These are phyloP conservation scores for Marmota flaviventris DNA, from an alignment of 2,113 vertebrate species.

Conservation along the genomic window DNA sequence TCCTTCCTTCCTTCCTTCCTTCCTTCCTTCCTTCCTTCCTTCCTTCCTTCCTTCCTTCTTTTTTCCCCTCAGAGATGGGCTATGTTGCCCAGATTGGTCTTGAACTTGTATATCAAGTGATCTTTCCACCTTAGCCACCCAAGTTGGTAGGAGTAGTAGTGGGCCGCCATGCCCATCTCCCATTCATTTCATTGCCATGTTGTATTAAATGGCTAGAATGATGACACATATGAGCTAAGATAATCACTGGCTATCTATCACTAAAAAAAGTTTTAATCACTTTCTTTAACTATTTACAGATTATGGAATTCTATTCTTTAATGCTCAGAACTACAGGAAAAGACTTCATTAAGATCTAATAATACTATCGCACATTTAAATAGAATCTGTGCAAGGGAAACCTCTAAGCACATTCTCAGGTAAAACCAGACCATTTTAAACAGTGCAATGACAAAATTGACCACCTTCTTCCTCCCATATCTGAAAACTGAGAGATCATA, in stretches of 20 bases:
- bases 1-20: not conserved
- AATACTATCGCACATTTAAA: not conserved
- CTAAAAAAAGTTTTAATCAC: not conserved
- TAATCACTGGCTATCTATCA: not conserved
- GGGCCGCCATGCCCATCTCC: accelerated
- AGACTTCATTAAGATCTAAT: not conserved
- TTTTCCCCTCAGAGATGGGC: not conserved
- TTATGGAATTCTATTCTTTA: not conserved
- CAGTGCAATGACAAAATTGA: not conserved
- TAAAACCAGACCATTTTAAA: not conserved
- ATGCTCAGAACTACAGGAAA: not conserved
- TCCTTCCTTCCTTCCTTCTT: not conserved
- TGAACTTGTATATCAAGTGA: not conserved
- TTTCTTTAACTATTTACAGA: not conserved
- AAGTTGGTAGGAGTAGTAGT: not conserved
- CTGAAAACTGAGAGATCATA: not conserved
- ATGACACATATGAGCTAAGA: constrained; percentile 56
- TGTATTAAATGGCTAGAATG: constrained; percentile 60
- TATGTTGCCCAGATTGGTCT: not conserved
- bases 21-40: too few species aligned
- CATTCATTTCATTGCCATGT: not conserved
- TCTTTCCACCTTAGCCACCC: not conserved
- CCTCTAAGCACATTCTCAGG: not conserved
- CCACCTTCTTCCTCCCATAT: not conserved
- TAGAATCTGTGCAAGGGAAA: not conserved